A percentile compares a stretch with the other conserved stretches of the same genome.
Evolutionary conservation across 2,888 invertebrate species (phyloP).

Genomic region (Onthophagus sagittarius): DNA sequence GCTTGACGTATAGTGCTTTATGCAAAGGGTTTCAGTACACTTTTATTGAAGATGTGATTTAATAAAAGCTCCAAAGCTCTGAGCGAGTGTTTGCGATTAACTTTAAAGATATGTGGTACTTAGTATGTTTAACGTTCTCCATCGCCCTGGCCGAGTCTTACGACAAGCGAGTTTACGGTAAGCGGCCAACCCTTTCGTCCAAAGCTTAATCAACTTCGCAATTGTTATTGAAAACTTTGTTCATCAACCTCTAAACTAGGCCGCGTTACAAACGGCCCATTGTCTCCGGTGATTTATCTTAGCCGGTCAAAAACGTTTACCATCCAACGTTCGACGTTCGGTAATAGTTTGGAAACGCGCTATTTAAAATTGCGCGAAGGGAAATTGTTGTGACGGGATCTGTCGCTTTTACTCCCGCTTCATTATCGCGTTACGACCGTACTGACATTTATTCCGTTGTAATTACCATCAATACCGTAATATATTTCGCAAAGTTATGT

Average conservation of each 20-base stretch:
- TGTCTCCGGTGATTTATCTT: not conserved
- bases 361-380: not conserved
- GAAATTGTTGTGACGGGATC: not conserved
- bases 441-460: conserved; percentile 20
- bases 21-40: not conserved
- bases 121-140: conserved; percentile 24
- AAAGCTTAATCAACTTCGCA: not conserved
- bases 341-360: no score
- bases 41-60: conserved; percentile 14
- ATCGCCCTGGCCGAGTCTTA: conserved; percentile 31
- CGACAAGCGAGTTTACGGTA: conserved; percentile 39
- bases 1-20: not conserved
- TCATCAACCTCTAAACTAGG: not conserved
- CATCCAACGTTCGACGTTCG: not conserved
- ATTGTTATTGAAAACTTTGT: not conserved
- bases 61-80: conserved; percentile 22
- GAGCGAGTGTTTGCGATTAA: conserved; percentile 30
- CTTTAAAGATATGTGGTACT: conserved; percentile 32
- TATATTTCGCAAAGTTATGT: not conserved
- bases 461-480: conserved; percentile 15
- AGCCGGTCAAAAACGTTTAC: not conserved
- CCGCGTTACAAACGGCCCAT: not conserved
- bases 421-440: conserved; percentile 15
- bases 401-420: conserved; percentile 12
- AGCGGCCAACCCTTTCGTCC: conserved; percentile 23